These are phyloP conservation scores for Onychorhynchus coronatus DNA, from an alignment of 2,113 vertebrate species.

Conservation along the genomic window DNA sequence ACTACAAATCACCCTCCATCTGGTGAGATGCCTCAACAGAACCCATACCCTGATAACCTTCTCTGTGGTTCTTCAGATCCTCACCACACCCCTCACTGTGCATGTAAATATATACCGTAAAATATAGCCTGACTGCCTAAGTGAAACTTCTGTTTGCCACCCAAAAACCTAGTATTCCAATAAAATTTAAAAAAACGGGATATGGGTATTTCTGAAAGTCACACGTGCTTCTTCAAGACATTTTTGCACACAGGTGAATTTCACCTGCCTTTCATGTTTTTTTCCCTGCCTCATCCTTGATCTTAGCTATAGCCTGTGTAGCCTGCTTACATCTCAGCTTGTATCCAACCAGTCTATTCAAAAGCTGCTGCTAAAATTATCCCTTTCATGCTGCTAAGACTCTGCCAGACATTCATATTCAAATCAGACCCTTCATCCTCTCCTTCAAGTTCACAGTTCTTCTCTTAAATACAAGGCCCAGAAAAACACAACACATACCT, in stretches of 20 bases:
- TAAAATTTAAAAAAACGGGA: neutral
- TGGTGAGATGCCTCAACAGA: neutral
- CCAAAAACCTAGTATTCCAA: neutral
- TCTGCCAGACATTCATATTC: conserved; percentile 19
- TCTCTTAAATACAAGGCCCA: neutral
- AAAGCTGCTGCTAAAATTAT: conserved; percentile 43
- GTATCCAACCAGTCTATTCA: neutral
- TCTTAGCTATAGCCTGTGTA: neutral
- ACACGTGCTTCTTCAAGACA: neutral
- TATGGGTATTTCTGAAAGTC: neutral
- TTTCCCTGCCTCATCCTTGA: neutral
- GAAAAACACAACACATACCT: neutral
- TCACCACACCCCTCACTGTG: neutral
- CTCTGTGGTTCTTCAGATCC: rapidly evolving
- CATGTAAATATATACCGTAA: rapidly evolving
- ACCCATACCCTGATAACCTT: neutral
- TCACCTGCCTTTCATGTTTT: neutral
- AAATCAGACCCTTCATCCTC: conserved; percentile 21
- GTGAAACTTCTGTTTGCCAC: neutral
- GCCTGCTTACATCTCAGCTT: conserved; percentile 11
- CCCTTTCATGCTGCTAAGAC: neutral
- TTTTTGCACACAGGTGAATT: neutral
- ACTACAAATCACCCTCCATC: neutral
- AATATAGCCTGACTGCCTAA: neutral
- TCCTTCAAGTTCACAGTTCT: neutral